Evolutionary conservation across 2,888 invertebrate species (phyloP).

Genomic region (Melieria crassipennis): DNA sequence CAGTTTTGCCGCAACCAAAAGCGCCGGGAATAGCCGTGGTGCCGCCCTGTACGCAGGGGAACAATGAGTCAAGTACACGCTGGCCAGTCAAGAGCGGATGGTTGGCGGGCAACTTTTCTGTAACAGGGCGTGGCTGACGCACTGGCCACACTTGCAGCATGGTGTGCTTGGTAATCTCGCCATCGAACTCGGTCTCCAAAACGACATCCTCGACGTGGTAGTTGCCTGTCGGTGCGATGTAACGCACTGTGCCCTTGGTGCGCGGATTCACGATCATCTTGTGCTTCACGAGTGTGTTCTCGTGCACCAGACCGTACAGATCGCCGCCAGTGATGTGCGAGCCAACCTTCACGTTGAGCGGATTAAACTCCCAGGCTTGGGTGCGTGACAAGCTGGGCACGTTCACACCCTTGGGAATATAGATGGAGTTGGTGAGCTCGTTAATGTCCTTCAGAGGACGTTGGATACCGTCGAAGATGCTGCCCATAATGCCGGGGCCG

Average conservation of each 20-base stretch:
- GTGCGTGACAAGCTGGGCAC: slow-evolving; percentile 88
- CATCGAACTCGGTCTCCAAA: slow-evolving; percentile 98
- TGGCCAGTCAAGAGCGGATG: slow-evolving; percentile 98
- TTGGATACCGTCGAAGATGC: slow-evolving; percentile 99
- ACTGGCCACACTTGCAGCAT: slow-evolving; percentile 99
- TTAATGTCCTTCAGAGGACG: slow-evolving; percentile 97
- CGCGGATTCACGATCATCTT: slow-evolving; percentile 94
- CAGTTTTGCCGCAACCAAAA: slow-evolving; percentile 99
- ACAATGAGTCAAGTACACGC: slow-evolving; percentile 96
- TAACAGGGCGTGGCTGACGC: slow-evolving; percentile 94
- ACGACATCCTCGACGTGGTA: slow-evolving; percentile 96
- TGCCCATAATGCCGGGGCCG: slow-evolving; percentile 98
- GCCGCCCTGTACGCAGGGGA: slow-evolving; percentile 99
- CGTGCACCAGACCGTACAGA: slow-evolving; percentile 93
- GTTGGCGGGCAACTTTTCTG: slow-evolving; percentile 98
- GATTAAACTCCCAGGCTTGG: slow-evolving; percentile 91
- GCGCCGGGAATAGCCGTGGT: slow-evolving; percentile 99
- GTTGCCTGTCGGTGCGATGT: slow-evolving; percentile 91
- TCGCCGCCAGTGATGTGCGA: slow-evolving; percentile 99
- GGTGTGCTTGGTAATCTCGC: slow-evolving; percentile 87
- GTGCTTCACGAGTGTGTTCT: slow-evolving; percentile 98
- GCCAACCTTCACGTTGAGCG: slow-evolving; percentile 86
- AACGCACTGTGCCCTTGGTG: slow-evolving; percentile 96
- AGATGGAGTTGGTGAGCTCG: slow-evolving; percentile 93
- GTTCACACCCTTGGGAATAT: slow-evolving; percentile 99